phyloP scores from a whole-genome alignment of 2,797 vertebrate genomes.

The Falco peregrinus region DNA sequence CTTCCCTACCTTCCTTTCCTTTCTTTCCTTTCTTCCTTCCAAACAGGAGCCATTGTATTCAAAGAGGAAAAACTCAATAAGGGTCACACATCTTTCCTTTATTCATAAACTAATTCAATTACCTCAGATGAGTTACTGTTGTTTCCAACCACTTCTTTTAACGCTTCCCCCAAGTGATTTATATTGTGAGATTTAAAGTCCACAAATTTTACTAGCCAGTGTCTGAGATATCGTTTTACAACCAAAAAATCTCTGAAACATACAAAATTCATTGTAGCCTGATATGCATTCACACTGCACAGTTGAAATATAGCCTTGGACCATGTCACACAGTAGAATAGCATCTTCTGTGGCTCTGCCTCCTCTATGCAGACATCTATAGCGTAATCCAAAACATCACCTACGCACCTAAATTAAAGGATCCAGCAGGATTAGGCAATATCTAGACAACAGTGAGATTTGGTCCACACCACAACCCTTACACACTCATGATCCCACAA shows the following conservation, averaged over 20 bases:
- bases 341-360: background rate
- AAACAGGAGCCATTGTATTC: background rate
- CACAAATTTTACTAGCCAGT: background rate
- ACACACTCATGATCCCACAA: accelerated
- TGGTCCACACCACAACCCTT: background rate
- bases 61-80: background rate
- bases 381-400: background rate
- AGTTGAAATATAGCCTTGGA: background rate
- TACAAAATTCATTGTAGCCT: background rate
- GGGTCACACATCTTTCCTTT: background rate
- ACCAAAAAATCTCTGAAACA: background rate
- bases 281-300: background rate
- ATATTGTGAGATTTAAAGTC: background rate
- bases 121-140: slow-evolving; percentile 10
- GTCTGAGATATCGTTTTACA: background rate
- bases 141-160: background rate
- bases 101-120: slow-evolving; percentile 32
- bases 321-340: background rate
- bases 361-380: background rate
- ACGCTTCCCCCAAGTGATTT: background rate
- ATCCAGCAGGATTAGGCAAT: background rate
- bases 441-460: background rate
- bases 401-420: background rate
- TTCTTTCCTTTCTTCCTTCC: background rate
- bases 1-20: background rate